Evolutionary conservation across 2,888 invertebrate genomes (phyloP).

Genomic region (Meganola albula): DNA sequence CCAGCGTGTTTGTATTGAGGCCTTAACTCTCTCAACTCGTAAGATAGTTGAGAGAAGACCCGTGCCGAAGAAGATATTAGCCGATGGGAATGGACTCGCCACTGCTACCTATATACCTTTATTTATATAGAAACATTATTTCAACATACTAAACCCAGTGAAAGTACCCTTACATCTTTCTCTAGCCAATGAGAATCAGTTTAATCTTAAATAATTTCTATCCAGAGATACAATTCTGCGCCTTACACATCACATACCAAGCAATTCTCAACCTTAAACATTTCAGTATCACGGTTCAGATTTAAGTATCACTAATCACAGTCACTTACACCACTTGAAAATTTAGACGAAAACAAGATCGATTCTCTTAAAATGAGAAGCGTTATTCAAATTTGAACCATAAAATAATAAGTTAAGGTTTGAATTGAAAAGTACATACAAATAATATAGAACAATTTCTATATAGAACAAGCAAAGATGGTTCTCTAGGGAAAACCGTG

Average conservation of each 20-base stretch:
- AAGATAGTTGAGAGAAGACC: no score
- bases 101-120: conserved; percentile 1
- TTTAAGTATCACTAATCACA: conserved; percentile 19
- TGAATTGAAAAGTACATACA: conserved; percentile 18
- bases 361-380: conserved; percentile 61
- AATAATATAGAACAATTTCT: conserved; percentile 68
- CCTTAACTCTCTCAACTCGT: no score
- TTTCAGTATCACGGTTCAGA: conserved; percentile 13
- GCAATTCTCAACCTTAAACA: conserved; percentile 19
- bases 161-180: conserved; percentile 27
- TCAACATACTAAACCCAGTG: conserved; percentile 34
- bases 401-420: conserved; percentile 17
- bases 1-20: no score
- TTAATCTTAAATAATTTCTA: conserved; percentile 57
- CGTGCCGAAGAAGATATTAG: no score
- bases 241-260: conserved; percentile 38
- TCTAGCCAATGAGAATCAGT: conserved; percentile 49
- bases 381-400: conserved; percentile 23
- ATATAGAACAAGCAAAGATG: conserved; percentile 71
- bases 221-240: conserved; percentile 54
- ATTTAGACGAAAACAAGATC: conserved; percentile 53
- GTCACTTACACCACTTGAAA: conserved; percentile 38
- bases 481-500: conserved; percentile 71
- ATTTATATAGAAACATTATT: conserved; percentile 19
- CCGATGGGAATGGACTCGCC: no score